These are phyloP conservation scores for Tetramorium bicarinatum DNA, from an alignment of 2,888 invertebrate genomes.

Conservation along the genomic window DNA sequence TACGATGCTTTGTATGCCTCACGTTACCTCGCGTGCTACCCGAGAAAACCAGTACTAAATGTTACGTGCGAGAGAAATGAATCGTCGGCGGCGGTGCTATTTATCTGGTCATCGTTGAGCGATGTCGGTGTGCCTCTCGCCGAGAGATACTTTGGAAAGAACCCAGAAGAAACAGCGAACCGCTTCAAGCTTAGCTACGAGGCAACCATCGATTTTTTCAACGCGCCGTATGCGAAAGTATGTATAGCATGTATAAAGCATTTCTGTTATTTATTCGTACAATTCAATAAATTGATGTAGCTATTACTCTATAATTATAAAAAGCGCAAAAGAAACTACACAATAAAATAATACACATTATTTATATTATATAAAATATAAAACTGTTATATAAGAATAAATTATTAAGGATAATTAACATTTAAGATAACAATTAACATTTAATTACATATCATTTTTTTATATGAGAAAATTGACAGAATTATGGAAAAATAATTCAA, in stretches of 20 bases:
- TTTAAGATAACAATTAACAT: neutral
- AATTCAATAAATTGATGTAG: neutral
- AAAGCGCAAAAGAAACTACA: neutral
- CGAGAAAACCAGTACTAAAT: constrained; percentile 43
- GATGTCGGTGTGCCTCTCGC: constrained; percentile 28
- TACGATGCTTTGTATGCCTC: constrained; percentile 15
- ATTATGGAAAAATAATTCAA: neutral
- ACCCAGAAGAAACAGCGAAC: constrained; percentile 12
- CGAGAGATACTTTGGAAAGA: constrained; percentile 11
- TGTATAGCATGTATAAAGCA: constrained; percentile 51
- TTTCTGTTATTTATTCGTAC: constrained; percentile 54
- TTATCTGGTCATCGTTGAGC: constrained; percentile 58
- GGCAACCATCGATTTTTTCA: constrained; percentile 65
- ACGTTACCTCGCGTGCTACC: constrained; percentile 2
- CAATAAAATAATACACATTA: neutral
- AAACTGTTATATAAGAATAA: neutral
- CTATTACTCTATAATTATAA: neutral
- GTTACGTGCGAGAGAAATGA: constrained; percentile 48
- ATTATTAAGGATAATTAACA: neutral
- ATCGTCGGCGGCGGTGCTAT: constrained; percentile 34
- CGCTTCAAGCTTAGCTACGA: neutral
- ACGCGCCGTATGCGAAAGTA: constrained; percentile 36
- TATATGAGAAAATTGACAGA: neutral
- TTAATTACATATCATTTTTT: neutral
- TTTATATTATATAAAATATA: neutral